Percentiles rank a stretch among this genome's conserved stretches.
Evolutionary conservation across 1,140 invertebrate genomes (phyloP).

Genomic region (Hestina assimilis): DNA sequence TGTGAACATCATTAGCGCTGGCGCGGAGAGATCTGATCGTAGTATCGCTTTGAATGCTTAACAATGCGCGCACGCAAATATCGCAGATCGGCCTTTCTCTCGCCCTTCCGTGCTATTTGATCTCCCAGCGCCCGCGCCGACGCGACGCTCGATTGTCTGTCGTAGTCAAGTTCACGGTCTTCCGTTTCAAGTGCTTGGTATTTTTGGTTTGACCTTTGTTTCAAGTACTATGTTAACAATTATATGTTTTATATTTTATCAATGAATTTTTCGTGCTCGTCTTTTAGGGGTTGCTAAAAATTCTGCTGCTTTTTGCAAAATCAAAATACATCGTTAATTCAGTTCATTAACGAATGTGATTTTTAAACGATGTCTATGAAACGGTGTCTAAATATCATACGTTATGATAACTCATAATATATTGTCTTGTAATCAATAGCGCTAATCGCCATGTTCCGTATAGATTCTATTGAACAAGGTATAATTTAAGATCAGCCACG

Average conservation of each 20-base stretch:
- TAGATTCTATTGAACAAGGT: constrained; percentile 26
- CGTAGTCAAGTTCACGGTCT: constrained; percentile 64
- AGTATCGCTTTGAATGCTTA: constrained; percentile 6
- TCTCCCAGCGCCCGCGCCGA: constrained; percentile 22
- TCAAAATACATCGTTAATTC: no score
- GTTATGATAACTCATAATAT: not conserved
- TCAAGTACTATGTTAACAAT: no score
- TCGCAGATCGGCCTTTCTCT: constrained; percentile 39
- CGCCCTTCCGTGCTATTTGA: constrained; percentile 40
- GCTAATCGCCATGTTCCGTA: constrained; percentile 4
- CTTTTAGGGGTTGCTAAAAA: no score
- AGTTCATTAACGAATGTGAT: no score
- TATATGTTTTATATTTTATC: no score
- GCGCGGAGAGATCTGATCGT: constrained; percentile 8
- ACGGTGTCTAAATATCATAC: no score
- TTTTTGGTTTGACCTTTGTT: no score
- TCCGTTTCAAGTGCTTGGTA: no score
- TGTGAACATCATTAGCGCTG: constrained; percentile 18
- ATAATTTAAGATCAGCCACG: constrained; percentile 38
- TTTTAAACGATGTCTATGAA: no score
- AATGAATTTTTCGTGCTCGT: no score
- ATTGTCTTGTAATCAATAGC: constrained; percentile 22
- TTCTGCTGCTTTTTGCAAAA: no score
- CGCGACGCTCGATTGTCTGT: constrained; percentile 47
- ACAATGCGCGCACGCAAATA: constrained; percentile 18